Base-by-base conservation (phyloP, 2,797 vertebrate species). In the Holocentrus rufus region DNA sequence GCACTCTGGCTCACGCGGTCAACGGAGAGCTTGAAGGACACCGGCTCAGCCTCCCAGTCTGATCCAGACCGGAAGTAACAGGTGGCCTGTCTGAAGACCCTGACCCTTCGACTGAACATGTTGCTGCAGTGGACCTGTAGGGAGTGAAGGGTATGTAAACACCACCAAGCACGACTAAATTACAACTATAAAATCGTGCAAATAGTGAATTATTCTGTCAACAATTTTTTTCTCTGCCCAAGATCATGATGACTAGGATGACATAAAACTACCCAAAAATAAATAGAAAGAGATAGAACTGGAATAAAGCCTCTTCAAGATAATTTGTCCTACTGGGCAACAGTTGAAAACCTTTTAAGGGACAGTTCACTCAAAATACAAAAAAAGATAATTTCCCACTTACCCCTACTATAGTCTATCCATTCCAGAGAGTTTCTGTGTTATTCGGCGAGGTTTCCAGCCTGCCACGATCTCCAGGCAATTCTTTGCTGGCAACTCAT, bases 91-190 rank as follows among this genome's bases (percentile, higher is more conserved):
- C 93, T 94, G 92, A 99, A 99, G 85, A 96, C 95, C 94, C 96
- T 96, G 86, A 97, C 96, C 3, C 96, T 94, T 61, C 94, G 95
- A 72, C 93, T 93, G n/a, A 97, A 98, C 97, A 99, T 97, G 91
- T 99, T 99, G 87, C 95, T 99, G 87, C 97, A 98, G 87, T 99
- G 97, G 71, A 99, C 97, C 98, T 99, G 88, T 6, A 46, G 39
- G 66, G 42, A 23, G 30, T 6, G 23, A 44, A 22, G 10, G 4
- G 49, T 23, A 18, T 47, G 53, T 46, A 27, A 46, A 7, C 46
- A 31, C 15, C 60, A 8, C 5, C 17, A 47, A 56, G 7, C 15
- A 56, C 31, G 15, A n/a, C 57, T 52, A 3, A 39, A 50, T 8
- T 36, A n/a, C 25, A 27, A 27, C 25, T 27, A 62, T 63, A 56